Conservation (phyloP, 2,113 vertebrate genomes). For the Aspiorhynchus laticeps region DNA sequence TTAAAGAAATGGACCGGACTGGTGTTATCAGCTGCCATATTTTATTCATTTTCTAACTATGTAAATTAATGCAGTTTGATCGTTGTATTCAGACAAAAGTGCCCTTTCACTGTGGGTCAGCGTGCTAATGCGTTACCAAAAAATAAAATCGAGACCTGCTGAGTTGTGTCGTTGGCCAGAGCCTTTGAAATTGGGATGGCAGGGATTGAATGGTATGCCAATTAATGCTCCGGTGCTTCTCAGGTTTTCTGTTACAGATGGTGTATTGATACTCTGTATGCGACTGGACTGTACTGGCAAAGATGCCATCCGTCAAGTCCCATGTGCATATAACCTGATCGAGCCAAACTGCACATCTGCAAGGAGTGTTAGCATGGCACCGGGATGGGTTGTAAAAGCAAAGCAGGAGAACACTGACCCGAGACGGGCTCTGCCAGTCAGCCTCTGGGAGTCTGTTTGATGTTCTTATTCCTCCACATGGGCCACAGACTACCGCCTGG, state of each 20-base stretch:
- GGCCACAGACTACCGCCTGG: constrained; percentile 28
- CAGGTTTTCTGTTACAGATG: constrained; percentile 39
- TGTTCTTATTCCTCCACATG: neutral
- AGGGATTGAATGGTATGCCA: constrained; percentile 47
- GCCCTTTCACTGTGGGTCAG: neutral
- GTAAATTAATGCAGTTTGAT: constrained; percentile 3
- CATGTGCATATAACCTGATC: constrained; percentile 39
- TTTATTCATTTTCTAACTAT: neutral
- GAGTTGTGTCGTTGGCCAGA: constrained; percentile 26
- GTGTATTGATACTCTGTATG: constrained; percentile 35
- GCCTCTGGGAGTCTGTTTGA: neutral
- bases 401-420: neutral
- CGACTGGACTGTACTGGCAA: constrained; percentile 17
- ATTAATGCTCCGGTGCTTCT: constrained; percentile 28
- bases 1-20: neutral
- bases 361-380: neutral
- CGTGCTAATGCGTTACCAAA: neutral
- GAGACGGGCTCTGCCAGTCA: neutral
- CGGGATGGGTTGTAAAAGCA: neutral
- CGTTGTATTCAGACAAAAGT: neutral
- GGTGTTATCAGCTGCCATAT: constrained; percentile 4
- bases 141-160: constrained; percentile 36
- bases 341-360: constrained; percentile 15
- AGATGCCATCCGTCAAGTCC: constrained; percentile 3
- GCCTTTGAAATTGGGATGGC: constrained; percentile 47